A percentile compares a stretch with the other conserved stretches of the same genome.
Evolutionary conservation across 64 coral and sea anemone genomes (phyloP).

Genomic region (Stichodactyla helianthus): DNA sequence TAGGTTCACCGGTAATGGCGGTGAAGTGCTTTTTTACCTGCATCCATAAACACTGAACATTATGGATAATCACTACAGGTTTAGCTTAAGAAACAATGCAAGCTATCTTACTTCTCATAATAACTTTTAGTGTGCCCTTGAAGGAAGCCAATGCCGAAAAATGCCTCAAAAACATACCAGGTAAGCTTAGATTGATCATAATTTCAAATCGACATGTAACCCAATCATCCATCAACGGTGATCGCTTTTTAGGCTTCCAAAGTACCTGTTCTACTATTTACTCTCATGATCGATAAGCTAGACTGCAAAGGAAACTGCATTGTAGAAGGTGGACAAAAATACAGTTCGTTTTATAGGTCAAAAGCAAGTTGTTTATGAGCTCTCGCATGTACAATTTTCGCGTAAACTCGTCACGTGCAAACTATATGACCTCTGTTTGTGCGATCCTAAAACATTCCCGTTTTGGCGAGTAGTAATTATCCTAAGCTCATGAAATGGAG

Average conservation of each 20-base stretch:
- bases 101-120: neutral
- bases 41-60: neutral
- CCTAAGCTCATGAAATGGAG: neutral
- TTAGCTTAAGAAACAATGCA: slow-evolving; percentile 19
- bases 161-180: neutral
- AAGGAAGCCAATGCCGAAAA: neutral
- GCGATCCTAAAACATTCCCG: neutral
- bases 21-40: neutral
- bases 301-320: neutral
- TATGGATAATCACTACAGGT: neutral
- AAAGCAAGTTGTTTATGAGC: neutral
- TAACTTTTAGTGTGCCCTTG: neutral
- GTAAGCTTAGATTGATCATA: neutral
- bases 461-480: neutral
- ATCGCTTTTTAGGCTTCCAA: slow-evolving; percentile 1
- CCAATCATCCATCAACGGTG: neutral
- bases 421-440: neutral
- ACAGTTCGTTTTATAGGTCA: neutral
- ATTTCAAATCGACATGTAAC: neutral
- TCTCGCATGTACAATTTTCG: neutral
- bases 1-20: slow-evolving; percentile 19
- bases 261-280: neutral
- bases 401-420: neutral
- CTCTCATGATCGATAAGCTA: neutral
- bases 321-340: neutral